phyloP scores from a whole-genome alignment of 2,888 invertebrate species.

The Flabesymbios commensalis region DNA sequence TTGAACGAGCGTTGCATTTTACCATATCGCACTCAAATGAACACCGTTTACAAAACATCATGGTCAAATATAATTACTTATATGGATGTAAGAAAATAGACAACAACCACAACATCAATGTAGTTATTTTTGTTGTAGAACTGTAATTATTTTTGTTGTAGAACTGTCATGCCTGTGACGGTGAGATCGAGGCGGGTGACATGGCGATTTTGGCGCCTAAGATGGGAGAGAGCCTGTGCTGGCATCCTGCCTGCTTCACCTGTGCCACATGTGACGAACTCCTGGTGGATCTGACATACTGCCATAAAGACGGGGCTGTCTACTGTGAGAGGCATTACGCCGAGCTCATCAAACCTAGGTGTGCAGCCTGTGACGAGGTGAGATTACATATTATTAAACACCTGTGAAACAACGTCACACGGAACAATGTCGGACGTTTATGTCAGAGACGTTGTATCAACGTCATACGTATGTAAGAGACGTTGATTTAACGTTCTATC shows the following conservation, averaged over 20 bases:
- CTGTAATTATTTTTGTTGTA: slow-evolving; percentile 57
- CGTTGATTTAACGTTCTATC: no score
- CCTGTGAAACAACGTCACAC: no score
- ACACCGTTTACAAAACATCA: no score
- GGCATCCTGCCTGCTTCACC: slow-evolving; percentile 92
- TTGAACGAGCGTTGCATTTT: no score
- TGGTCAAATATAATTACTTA: no score
- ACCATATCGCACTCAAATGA: no score
- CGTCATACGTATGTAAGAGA: no score
- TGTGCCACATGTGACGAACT: slow-evolving; percentile 88
- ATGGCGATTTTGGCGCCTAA: slow-evolving; percentile 85
- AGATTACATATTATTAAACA: no score
- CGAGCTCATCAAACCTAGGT: slow-evolving; percentile 91
- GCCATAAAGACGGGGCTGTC: slow-evolving; percentile 80
- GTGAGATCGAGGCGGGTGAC: slow-evolving; percentile 77
- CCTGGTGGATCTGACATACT: slow-evolving; percentile 94
- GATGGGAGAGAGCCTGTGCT: slow-evolving; percentile 73
- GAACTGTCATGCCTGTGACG: slow-evolving; percentile 83
- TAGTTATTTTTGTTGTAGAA: neutral
- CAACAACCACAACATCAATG: no score
- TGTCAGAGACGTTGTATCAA: no score
- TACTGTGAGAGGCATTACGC: slow-evolving; percentile 98
- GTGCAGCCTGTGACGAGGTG: slow-evolving; percentile 98
- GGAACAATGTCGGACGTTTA: no score
- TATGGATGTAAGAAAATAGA: no score